phyloP scores from a whole-genome alignment of 2,888 invertebrate species.

The Drosophila mettleri region DNA sequence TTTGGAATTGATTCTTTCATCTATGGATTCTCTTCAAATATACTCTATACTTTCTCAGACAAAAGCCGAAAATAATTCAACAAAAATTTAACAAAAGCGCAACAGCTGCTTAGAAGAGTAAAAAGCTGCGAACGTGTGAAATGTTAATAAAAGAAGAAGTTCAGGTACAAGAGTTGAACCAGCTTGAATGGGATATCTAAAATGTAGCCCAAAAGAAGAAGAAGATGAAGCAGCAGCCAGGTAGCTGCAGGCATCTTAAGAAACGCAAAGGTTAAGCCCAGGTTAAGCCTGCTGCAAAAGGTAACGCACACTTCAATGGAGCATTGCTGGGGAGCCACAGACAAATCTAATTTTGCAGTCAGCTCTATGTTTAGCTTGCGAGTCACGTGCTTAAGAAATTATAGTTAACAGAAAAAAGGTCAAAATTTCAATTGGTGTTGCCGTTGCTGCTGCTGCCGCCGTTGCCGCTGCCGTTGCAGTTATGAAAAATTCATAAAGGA shows the following conservation, averaged over 20 bases:
- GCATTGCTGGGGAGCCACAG: conserved; percentile 24
- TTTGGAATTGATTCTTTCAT: no score
- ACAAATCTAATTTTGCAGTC: conserved; percentile 71
- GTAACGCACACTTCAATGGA: conserved; percentile 63
- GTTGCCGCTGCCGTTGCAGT: conserved; percentile 55
- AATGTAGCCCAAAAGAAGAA: background rate
- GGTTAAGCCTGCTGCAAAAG: conserved; percentile 43
- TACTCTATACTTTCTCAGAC: background rate
- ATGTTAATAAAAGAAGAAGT: conserved; percentile 72
- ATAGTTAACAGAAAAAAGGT: conserved; percentile 51
- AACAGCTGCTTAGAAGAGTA: conserved; percentile 21
- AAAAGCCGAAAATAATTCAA: conserved; percentile 26
- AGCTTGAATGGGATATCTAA: background rate
- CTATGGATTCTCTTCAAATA: background rate
- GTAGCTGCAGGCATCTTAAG: conserved; percentile 31
- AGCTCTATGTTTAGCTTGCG: conserved; percentile 66
- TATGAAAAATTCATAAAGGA: conserved; percentile 84
- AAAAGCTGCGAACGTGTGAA: conserved; percentile 63
- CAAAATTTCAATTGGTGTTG: conserved; percentile 69
- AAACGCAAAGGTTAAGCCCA: conserved; percentile 45
- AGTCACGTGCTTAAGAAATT: conserved; percentile 74
- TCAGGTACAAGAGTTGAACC: conserved; percentile 32
- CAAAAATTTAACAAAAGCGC: conserved; percentile 16
- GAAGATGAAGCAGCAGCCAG: background rate
- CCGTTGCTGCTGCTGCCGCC: conserved; percentile 47